A percentile compares a stretch with the other conserved stretches of the same genome.
These are phyloP conservation scores for Elephantulus edwardii DNA, from an alignment of 2,113 vertebrate genomes.

Conservation along the genomic window DNA sequence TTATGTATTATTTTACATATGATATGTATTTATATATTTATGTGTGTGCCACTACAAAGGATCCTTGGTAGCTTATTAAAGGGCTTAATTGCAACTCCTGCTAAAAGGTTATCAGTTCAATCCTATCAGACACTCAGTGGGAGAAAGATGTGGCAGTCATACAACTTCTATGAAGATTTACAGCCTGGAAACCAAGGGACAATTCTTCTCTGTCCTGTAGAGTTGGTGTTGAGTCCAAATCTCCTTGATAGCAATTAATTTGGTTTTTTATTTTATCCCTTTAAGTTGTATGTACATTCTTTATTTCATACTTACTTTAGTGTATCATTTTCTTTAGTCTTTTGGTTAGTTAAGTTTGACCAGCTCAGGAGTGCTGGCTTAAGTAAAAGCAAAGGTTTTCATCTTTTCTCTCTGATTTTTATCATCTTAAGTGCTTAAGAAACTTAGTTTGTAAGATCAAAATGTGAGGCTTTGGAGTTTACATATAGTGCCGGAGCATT, in stretches of 20 bases:
- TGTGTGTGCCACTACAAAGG: slow-evolving; percentile 15
- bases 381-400: slow-evolving; percentile 7
- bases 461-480: slow-evolving; percentile 19
- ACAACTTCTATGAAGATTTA: no score
- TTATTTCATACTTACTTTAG: background rate
- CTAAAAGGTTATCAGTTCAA: no score
- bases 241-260: background rate
- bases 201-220: background rate
- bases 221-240: background rate
- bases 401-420: background rate
- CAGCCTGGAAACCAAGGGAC: no score
- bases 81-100: no score
- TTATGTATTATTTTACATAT: background rate
- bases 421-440: background rate
- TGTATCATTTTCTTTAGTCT: background rate
- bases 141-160: no score
- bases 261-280: background rate
- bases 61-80: no score
- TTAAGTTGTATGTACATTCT: slow-evolving; percentile 27
- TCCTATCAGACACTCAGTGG: no score
- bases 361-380: background rate
- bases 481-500: background rate
- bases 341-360: slow-evolving; percentile 23
- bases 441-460: slow-evolving; percentile 15
- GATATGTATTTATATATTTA: no score